Conservation (phyloP, 2,888 invertebrate species). For the Kryphioiulus occultus region DNA sequence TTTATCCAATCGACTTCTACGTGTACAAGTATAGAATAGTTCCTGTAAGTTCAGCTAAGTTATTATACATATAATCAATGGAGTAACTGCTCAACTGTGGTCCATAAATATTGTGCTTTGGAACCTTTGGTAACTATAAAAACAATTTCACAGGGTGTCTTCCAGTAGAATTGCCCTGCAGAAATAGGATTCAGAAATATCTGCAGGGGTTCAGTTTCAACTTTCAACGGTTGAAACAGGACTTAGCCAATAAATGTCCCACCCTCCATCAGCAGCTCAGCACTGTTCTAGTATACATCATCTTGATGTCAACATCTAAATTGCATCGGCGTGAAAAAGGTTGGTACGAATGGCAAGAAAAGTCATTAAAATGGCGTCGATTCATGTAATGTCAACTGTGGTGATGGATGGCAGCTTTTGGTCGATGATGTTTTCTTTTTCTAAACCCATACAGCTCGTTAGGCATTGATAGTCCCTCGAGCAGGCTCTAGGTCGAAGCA, state of each 20-base stretch:
- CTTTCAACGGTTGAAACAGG: neutral
- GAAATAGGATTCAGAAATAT: neutral
- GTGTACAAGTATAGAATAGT: no score
- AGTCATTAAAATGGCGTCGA: constrained; percentile 19
- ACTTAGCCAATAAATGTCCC: neutral
- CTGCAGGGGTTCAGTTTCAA: neutral
- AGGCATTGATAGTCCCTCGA: constrained; percentile 27
- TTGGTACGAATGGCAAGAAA: neutral
- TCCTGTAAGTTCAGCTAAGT: no score
- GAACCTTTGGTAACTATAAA: no score
- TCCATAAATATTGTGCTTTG: no score
- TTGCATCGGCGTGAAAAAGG: neutral
- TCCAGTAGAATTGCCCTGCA: neutral
- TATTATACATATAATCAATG: no score
- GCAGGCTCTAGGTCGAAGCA: neutral
- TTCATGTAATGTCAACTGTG: neutral
- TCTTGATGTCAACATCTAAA: neutral
- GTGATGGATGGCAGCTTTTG: constrained; percentile 21
- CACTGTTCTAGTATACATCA: neutral
- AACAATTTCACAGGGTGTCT: no score
- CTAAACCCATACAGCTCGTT: constrained; percentile 2
- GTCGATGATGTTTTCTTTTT: constrained; percentile 4
- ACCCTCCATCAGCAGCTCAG: neutral
- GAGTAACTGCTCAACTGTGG: no score
- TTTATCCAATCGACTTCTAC: no score